Evolutionary conservation across 1,140 invertebrate species (phyloP).

Genomic region (Cyclargus thomasi): DNA sequence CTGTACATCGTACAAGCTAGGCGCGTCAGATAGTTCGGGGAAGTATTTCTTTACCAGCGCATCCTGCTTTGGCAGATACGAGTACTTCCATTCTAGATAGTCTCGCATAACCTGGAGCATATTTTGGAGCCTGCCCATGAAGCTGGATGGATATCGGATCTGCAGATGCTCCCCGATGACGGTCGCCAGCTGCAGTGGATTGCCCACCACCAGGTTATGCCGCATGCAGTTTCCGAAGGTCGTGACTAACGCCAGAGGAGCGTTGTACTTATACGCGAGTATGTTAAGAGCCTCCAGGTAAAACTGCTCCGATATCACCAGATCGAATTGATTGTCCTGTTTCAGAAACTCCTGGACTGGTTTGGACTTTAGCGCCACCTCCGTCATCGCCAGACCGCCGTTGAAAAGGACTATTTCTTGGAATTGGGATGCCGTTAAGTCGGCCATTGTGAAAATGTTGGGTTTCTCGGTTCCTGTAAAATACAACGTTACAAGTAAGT

Average conservation of each 20-base stretch:
- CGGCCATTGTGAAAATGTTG: slow-evolving; percentile 55
- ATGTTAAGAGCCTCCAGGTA: slow-evolving; percentile 75
- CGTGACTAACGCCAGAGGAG: slow-evolving; percentile 72
- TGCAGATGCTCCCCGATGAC: slow-evolving; percentile 66
- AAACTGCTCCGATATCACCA: slow-evolving; percentile 76
- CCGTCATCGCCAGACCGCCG: slow-evolving; percentile 63
- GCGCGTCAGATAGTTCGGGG: slow-evolving; percentile 46
- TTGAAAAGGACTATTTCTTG: slow-evolving; percentile 55
- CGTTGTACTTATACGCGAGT: slow-evolving; percentile 74
- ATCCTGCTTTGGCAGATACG: slow-evolving; percentile 56
- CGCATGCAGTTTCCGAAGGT: slow-evolving; percentile 75
- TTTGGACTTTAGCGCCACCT: slow-evolving; percentile 66
- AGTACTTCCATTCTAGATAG: slow-evolving; percentile 52
- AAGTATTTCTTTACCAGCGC: slow-evolving; percentile 52
- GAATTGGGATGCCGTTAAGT: slow-evolving; percentile 47
- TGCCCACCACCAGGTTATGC: slow-evolving; percentile 72
- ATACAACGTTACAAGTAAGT: neutral
- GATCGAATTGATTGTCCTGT: slow-evolving; percentile 68
- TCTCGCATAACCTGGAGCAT: slow-evolving; percentile 54
- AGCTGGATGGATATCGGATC: slow-evolving; percentile 49
- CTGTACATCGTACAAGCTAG: slow-evolving; percentile 67
- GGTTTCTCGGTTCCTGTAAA: slow-evolving; percentile 47
- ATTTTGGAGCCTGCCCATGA: slow-evolving; percentile 57
- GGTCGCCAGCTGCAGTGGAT: slow-evolving; percentile 72
- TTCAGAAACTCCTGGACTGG: slow-evolving; percentile 65